Conservation (phyloP, 92 coral and sea anemone genomes). For the Epizoanthus fatuus region DNA sequence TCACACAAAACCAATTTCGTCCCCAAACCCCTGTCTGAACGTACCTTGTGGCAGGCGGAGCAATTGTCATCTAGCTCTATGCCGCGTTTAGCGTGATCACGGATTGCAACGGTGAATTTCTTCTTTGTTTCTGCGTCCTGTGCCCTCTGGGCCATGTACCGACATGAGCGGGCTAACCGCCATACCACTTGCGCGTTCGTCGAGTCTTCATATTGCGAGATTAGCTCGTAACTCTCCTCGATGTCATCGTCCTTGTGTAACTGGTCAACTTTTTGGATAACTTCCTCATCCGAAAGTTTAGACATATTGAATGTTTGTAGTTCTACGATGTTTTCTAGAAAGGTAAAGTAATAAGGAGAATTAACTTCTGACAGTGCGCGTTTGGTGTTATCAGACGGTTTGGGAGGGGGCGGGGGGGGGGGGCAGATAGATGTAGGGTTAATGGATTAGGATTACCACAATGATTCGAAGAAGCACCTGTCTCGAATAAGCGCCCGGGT, state of each 20-base stretch:
- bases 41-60: constrained; percentile 32
- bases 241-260: background rate
- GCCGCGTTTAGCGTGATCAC: constrained; percentile 35
- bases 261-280: constrained; percentile 31
- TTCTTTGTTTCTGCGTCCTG: constrained; percentile 6
- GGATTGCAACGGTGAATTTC: constrained; percentile 20
- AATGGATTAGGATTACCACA: too few species aligned
- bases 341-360: too few species aligned
- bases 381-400: too few species aligned
- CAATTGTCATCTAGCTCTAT: constrained; percentile 7
- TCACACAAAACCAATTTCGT: too few species aligned
- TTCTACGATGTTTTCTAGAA: background rate
- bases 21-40: background rate
- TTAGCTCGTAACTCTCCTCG: constrained; percentile 3
- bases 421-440: too few species aligned
- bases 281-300: constrained; percentile 29
- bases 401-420: too few species aligned
- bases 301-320: constrained; percentile 5
- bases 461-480: too few species aligned
- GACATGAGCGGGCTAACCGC: constrained; percentile 31
- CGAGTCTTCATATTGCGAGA: constrained; percentile 15
- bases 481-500: too few species aligned
- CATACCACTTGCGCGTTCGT: constrained; percentile 10
- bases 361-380: too few species aligned
- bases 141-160: constrained; percentile 9